These are phyloP conservation scores for Percopsis transmontana DNA, from an alignment of 2,113 vertebrate species.

Conservation along the genomic window DNA sequence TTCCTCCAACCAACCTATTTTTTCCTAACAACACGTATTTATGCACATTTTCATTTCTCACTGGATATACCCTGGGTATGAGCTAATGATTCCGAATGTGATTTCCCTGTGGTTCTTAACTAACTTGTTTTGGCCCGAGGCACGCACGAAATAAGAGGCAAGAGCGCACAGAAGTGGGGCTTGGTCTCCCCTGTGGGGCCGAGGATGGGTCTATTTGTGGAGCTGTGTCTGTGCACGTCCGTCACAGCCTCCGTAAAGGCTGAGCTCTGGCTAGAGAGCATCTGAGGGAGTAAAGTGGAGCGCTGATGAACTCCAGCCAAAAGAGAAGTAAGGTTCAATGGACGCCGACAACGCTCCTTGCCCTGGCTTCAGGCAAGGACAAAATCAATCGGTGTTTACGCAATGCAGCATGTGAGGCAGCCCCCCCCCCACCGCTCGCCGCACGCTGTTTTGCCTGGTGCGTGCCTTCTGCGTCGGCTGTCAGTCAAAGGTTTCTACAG, in stretches of 20 bases:
- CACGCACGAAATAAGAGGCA: conserved; percentile 64
- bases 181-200: conserved; percentile 68
- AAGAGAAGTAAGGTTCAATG: conserved; percentile 17
- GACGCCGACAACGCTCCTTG: conserved; percentile 18
- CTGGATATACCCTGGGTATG: conserved; percentile 35
- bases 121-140: conserved; percentile 74
- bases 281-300: conserved; percentile 58
- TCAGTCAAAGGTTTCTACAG: conserved; percentile 45
- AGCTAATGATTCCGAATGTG: conserved; percentile 75
- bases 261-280: conserved; percentile 45
- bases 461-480: conserved; percentile 36
- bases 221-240: conserved; percentile 67
- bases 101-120: conserved; percentile 77
- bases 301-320: conserved; percentile 19
- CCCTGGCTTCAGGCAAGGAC: conserved; percentile 29
- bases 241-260: conserved; percentile 61
- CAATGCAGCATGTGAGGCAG: conserved; percentile 20
- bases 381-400: conserved; percentile 32
- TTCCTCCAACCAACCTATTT: conserved; percentile 54
- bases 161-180: conserved; percentile 74
- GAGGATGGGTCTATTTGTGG: conserved; percentile 73
- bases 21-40: conserved; percentile 63
- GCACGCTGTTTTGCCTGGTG: conserved; percentile 17
- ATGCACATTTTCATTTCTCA: conserved; percentile 54
- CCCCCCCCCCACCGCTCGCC: neutral